Conservation (phyloP, 1,140 invertebrate species). For the Paralvinella palmiformis region DNA sequence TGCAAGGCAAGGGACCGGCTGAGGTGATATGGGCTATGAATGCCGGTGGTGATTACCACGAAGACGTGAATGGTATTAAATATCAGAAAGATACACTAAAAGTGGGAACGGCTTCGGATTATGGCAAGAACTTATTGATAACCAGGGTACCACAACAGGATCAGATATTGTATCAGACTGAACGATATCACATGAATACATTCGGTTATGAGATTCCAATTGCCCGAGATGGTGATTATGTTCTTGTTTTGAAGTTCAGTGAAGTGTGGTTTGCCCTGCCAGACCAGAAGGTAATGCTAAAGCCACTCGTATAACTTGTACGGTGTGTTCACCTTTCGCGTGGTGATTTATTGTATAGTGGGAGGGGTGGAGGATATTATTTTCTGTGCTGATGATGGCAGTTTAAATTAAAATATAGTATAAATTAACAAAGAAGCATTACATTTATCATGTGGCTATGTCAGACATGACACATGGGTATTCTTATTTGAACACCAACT, state of each 20-base stretch:
- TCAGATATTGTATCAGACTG: conserved; percentile 49
- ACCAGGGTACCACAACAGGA: conserved; percentile 45
- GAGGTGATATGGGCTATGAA: conserved; percentile 49
- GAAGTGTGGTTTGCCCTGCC: conserved; percentile 51
- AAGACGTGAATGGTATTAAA: conserved; percentile 44
- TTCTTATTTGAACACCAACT: too few species aligned
- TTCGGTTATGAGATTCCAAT: conserved; percentile 49
- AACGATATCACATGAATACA: conserved; percentile 45
- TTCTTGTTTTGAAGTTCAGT: conserved; percentile 49
- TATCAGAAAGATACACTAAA: conserved; percentile 39
- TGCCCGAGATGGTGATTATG: conserved; percentile 45
- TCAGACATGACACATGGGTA: too few species aligned
- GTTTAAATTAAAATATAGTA: too few species aligned
- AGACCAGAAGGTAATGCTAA: conserved; percentile 44
- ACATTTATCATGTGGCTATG: too few species aligned
- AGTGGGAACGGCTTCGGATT: conserved; percentile 44
- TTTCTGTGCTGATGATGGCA: too few species aligned
- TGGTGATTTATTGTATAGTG: too few species aligned
- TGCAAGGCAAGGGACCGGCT: conserved; percentile 24
- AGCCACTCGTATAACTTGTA: not conserved
- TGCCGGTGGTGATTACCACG: conserved; percentile 45
- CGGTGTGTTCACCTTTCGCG: too few species aligned
- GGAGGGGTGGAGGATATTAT: too few species aligned
- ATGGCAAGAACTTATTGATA: conserved; percentile 46
- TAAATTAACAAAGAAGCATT: too few species aligned